Evolutionary conservation across 2,797 vertebrate genomes (phyloP), one percentile per base, ranked within the genome.

Genomic region (Sebastes steindachneri): DNA sequence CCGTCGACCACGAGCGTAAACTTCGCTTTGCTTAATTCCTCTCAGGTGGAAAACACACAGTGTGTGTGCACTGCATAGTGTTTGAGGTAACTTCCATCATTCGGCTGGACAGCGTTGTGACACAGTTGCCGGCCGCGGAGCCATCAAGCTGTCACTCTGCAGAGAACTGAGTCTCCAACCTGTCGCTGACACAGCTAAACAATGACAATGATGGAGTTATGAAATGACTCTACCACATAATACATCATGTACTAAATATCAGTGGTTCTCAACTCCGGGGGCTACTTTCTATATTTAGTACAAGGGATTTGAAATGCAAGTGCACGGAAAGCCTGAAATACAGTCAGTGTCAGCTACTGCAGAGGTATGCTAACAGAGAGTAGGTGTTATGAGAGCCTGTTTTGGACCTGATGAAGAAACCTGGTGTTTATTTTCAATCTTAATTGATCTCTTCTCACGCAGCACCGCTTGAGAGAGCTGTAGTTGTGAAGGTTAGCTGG

Each of bases 241-340:
- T 83, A 83, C 68, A 70, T 76, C 60, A 26, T 74, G 73, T 62
- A 77, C 74, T 80, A 80, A 91, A 88, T 77, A 93, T 77, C 76
- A 73, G 79, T 70, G 51, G 54, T 70, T 88, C 73, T 90, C 85
- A 75, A 58, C 75, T 66, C 77, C 14, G 8, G 57, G 54, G 81
- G 81, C 75, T 73, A 35, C 41, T 48, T 77, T 85, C 91, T 89
- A 89, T 88, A 79, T 93, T 91, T 93, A 93, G 83, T 54, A 67
- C 62, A 62, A 68, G 58, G 71, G 63, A 88, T 86, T 86, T 88
- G 70, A 86, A 83, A 74, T 58, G 74, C 75, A 85, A 83, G 57
- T 54, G 73, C 75, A 64, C 12, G 35, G 76, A 83, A 76, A 86
- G 48, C 54, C 68, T 79, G 65, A 86, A 68, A 68, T 65, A 35